These are phyloP conservation scores for Etheostoma spectabile DNA, from an alignment of 2,113 vertebrate species.

Conservation along the genomic window DNA sequence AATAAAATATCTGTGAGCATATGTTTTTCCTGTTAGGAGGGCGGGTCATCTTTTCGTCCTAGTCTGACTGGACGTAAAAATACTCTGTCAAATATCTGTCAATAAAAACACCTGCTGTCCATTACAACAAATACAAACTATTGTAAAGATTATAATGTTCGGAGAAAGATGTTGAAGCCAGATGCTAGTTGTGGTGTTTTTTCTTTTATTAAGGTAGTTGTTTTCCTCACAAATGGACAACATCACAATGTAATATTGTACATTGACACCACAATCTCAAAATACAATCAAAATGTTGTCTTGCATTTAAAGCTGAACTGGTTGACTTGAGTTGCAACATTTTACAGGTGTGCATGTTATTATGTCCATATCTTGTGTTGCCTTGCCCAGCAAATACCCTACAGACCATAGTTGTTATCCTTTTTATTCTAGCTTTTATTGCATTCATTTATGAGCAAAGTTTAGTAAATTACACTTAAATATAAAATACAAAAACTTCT, in stretches of 20 bases:
- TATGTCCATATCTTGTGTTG: not conserved
- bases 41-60: not conserved
- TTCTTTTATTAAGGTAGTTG: not conserved
- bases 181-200: not conserved
- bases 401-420: not conserved
- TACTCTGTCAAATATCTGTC: too few species aligned
- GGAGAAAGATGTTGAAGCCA: not conserved
- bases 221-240: not conserved
- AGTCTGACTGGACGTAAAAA: not conserved
- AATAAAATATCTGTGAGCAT: not conserved
- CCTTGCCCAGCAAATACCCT: not conserved
- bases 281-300: not conserved
- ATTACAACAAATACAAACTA: not conserved
- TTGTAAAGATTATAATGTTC: not conserved
- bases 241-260: not conserved
- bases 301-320: not conserved
- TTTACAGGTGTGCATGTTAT: not conserved
- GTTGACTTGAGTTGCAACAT: not conserved
- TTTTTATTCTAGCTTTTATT: conserved; percentile 63
- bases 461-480: conserved; percentile 41
- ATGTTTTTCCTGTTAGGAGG: not conserved
- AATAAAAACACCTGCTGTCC: not conserved
- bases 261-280: not conserved
- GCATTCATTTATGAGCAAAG: conserved; percentile 55
- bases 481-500: conserved; percentile 1